Evolutionary conservation across 1,140 invertebrate species (phyloP).

Genomic region (Metopolophium dirhodum): DNA sequence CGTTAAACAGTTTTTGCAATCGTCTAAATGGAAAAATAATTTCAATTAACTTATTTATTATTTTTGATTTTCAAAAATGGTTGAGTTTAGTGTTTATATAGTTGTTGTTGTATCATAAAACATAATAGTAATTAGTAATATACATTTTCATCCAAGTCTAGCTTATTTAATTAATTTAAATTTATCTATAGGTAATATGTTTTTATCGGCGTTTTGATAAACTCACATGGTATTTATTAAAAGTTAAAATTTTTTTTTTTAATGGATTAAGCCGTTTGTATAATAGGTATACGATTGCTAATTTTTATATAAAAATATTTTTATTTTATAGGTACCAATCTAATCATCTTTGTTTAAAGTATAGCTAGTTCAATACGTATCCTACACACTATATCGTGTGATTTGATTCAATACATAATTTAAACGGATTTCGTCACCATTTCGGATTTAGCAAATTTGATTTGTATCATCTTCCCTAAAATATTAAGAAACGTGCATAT

Average conservation of each 20-base stretch:
- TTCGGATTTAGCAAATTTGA: not conserved
- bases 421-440: not conserved
- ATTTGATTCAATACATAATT: not conserved
- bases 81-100: not conserved
- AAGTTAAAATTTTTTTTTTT: too few relatives aligned
- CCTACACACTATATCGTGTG: not conserved
- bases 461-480: not conserved
- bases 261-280: too few relatives aligned
- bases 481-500: not conserved
- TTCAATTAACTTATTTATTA: not conserved
- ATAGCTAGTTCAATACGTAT: not conserved
- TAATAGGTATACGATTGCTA: not conserved
- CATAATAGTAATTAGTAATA: not conserved
- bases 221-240: too few relatives aligned
- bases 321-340: not conserved
- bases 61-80: not conserved
- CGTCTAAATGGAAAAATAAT: slow-evolving; percentile 28
- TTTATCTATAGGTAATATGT: too few relatives aligned
- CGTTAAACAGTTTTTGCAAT: not conserved
- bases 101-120: not conserved
- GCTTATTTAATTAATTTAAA: not conserved
- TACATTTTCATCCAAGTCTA: not conserved
- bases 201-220: too few relatives aligned
- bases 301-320: not conserved
- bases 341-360: not conserved